Conservation (phyloP, 2,888 invertebrate genomes). For the Sclerodermus sp. region DNA sequence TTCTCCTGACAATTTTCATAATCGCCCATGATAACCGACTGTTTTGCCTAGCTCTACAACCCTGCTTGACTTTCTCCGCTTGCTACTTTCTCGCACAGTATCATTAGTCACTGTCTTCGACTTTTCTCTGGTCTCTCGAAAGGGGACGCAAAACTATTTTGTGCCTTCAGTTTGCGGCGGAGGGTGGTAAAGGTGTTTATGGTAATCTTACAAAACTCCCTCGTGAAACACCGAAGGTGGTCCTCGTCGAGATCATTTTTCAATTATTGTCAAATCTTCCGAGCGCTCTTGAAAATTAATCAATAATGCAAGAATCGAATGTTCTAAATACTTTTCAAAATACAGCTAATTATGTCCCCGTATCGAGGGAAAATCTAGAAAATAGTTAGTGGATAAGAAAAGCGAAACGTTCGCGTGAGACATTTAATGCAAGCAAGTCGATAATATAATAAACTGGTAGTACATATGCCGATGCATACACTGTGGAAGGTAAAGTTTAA, state of each 20-base stretch:
- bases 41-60: no score
- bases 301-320: no score
- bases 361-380: no score
- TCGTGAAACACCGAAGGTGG: constrained; percentile 32
- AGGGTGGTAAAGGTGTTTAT: constrained; percentile 46
- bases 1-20: no score
- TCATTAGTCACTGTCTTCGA: constrained; percentile 48
- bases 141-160: constrained; percentile 41
- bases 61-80: constrained; percentile 34
- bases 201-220: constrained; percentile 38
- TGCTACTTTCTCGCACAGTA: constrained; percentile 31
- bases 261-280: constrained; percentile 7
- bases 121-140: constrained; percentile 29
- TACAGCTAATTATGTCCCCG: no score
- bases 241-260: constrained; percentile 37
- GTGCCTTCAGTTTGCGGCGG: constrained; percentile 23
- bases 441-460: no score
- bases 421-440: no score
- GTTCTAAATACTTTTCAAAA: no score
- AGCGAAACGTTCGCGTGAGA: no score
- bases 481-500: constrained; percentile 13
- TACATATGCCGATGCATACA: constrained; percentile 5
- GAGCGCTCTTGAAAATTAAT: no score
- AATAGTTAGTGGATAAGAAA: no score
- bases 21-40: no score